A percentile compares a stretch with the other conserved stretches of the same genome.
Conservation (phyloP, 2,113 vertebrate species). For the Hippopotamus amphibius region DNA sequence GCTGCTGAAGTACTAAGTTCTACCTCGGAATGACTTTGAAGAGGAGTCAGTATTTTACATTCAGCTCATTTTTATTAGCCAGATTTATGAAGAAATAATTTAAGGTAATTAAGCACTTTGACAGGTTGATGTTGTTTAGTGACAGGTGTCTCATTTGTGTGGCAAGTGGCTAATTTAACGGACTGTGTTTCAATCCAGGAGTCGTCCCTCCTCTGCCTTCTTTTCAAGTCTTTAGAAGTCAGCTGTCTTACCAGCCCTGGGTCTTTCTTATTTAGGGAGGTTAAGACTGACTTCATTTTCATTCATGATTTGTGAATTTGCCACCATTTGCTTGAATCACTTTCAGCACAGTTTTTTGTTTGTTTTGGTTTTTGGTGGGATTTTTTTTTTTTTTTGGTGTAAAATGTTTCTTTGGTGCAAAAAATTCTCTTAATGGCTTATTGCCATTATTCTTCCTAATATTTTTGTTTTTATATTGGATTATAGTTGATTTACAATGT, state of each 20-base stretch:
- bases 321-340: background rate
- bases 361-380: too few species aligned
- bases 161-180: background rate
- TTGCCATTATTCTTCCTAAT: background rate
- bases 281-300: background rate
- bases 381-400: background rate
- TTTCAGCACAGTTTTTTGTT: background rate
- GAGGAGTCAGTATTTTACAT: constrained; percentile 35
- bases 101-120: constrained; percentile 55
- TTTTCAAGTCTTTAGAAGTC: background rate
- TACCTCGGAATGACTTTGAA: constrained; percentile 38
- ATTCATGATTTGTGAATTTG: background rate
- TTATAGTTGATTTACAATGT: background rate
- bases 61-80: constrained; percentile 53
- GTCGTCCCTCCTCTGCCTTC: background rate
- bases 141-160: constrained; percentile 25
- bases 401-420: background rate
- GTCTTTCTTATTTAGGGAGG: background rate
- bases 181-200: background rate
- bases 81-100: constrained; percentile 32
- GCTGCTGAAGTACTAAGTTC: background rate
- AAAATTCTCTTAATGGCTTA: background rate
- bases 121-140: constrained; percentile 19
- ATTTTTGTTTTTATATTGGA: background rate
- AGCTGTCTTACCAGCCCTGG: background rate